Base-by-base conservation (phyloP, 2,888 invertebrate species). In the Pilophorus perplexus region DNA sequence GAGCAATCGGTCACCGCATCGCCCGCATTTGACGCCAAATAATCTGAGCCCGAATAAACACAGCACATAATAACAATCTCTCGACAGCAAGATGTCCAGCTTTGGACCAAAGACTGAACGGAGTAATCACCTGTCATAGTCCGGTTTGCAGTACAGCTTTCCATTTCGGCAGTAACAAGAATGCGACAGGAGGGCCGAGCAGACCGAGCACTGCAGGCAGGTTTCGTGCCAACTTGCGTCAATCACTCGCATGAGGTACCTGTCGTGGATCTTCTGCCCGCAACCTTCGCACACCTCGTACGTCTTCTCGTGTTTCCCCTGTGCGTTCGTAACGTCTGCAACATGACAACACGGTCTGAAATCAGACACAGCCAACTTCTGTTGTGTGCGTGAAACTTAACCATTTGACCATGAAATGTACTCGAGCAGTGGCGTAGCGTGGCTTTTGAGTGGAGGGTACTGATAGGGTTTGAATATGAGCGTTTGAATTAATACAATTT, bases 141-240 rank as follows among this genome's bases (percentile, higher is more conserved):
- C 98, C 69, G 89, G 86, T 77, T 94, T 93, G 81, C 99, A 99
- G 82, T 94, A 98, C 59, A 98, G 84, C 78, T 94, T 93, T 73
- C 93, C 87, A 76, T 95, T 93, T 72, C 94, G 85, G 64, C 91
- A 90, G 82, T 93, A 97, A 81, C 98, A 99, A 72, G 94, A 93
- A 78, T 93, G 90, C 65, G 88, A 87, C 66, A 99, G 85, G 18
- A 89, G 89, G 66, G 88, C 84, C 70, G 93, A 90, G 78, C 99
- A 99, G 70, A 93, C 93, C 75, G 90, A 88, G 81, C 99, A 99
- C 74, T 90, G 88, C 70, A 99, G 85, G 80, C 99, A 99, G 76
- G 89, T 89, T 76, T 96, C 95, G 81, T 98, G 98, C 90, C 95
- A 98, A 75, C 91, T 92, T 67, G 92, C 84, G 74, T 96, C 95